Evolutionary conservation across 2,888 invertebrate species (phyloP).

Genomic region (Ophioninae sp.): DNA sequence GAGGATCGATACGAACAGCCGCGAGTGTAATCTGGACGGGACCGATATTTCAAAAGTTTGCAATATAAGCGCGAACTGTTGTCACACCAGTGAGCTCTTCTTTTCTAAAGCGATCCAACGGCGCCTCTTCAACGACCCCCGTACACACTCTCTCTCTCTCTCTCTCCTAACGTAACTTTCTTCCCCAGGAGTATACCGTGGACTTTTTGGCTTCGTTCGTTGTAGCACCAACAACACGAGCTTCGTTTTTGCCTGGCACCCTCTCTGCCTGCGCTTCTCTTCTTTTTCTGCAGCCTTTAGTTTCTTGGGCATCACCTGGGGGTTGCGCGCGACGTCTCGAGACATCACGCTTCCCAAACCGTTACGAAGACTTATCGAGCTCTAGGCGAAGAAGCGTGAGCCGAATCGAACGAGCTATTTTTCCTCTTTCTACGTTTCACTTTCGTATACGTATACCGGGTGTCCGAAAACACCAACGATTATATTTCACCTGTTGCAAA

Average conservation of each 20-base stretch:
- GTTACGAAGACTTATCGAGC: slow-evolving; percentile 64
- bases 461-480: neutral
- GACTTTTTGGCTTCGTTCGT: slow-evolving; percentile 29
- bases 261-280: neutral
- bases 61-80: slow-evolving; percentile 53
- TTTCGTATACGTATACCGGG: neutral
- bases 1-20: slow-evolving; percentile 40
- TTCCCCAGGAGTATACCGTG: slow-evolving; percentile 39
- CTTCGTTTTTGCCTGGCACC: neutral
- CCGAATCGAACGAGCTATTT: slow-evolving; percentile 63
- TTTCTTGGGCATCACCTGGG: slow-evolving; percentile 27
- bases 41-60: slow-evolving; percentile 53
- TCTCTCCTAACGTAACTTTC: slow-evolving; percentile 48
- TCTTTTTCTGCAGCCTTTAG: slow-evolving; percentile 9
- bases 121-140: slow-evolving; percentile 8
- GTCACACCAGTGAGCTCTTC: slow-evolving; percentile 30
- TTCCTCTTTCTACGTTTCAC: slow-evolving; percentile 25
- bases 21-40: slow-evolving; percentile 50
- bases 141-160: neutral
- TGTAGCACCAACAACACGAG: slow-evolving; percentile 14
- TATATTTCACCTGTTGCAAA: too few relatives aligned
- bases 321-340: slow-evolving; percentile 52
- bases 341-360: slow-evolving; percentile 60
- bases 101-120: slow-evolving; percentile 15
- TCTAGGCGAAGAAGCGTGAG: slow-evolving; percentile 61